phyloP scores from a whole-genome alignment of 1,140 invertebrate species.

The Anastatus disparis region DNA sequence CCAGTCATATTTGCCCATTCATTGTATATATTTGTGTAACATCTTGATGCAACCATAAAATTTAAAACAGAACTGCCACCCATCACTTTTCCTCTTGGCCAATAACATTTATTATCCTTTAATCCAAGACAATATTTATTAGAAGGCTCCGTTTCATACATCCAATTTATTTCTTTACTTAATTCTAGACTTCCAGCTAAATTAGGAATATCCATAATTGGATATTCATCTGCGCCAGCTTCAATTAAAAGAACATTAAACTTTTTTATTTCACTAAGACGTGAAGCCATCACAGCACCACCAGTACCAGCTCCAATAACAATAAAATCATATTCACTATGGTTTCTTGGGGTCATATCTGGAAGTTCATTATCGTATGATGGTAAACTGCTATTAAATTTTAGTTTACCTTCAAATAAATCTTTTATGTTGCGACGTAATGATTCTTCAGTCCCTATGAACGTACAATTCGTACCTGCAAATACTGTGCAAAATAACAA shows the following conservation, averaged over 20 bases:
- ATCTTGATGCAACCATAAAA: constrained; percentile 74
- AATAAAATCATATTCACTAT: not conserved
- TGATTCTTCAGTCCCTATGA: not conserved
- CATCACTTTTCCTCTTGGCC: constrained; percentile 52
- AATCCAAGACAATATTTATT: too few species aligned
- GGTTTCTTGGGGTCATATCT: not conserved
- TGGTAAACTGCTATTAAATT: not conserved
- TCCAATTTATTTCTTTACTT: too few species aligned
- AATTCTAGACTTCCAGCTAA: too few species aligned
- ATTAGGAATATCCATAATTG: too few species aligned
- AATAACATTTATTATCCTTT: too few species aligned
- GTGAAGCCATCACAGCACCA: not conserved
- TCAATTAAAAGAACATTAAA: too few species aligned
- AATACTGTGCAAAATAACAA: too few species aligned
- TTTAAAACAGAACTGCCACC: constrained; percentile 73
- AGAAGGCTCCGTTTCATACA: too few species aligned
- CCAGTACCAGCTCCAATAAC: not conserved
- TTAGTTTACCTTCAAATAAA: not conserved
- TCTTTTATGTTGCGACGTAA: not conserved
- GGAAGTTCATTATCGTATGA: not conserved
- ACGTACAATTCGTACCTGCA: too few species aligned
- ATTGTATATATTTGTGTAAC: constrained; percentile 71
- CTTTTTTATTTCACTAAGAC: not conserved
- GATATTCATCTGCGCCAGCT: too few species aligned
- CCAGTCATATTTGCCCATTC: constrained; percentile 60